phyloP scores from a whole-genome alignment of 2,797 vertebrate genomes.

The Antennarius maculatus region DNA sequence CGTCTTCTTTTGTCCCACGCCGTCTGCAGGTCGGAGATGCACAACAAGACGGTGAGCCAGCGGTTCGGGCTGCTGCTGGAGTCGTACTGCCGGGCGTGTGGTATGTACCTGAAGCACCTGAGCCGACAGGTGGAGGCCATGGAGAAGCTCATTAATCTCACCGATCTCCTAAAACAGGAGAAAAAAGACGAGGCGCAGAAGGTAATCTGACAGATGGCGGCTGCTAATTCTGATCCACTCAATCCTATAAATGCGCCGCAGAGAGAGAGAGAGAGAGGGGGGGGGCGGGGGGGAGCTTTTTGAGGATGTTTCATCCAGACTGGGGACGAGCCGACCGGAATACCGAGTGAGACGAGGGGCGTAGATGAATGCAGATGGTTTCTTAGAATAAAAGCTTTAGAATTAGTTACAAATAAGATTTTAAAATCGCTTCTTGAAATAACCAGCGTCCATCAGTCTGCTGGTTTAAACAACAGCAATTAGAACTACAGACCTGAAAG shows the following conservation, averaged over 20 bases:
- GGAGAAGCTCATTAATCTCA: constrained; percentile 99
- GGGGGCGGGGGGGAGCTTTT: constrained; percentile 1
- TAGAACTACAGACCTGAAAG: too few species aligned
- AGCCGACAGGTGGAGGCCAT: constrained; percentile 98
- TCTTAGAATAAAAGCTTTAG: background rate
- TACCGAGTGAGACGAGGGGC: background rate
- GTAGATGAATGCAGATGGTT: background rate
- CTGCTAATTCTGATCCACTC: constrained; percentile 50
- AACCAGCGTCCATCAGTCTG: too few species aligned
- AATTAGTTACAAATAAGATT: background rate
- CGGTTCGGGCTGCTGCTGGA: constrained; percentile 96
- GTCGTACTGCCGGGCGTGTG: constrained; percentile 96
- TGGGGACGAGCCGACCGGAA: background rate
- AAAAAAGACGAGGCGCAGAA: constrained; percentile 99
- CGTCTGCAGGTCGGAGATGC: constrained; percentile 94
- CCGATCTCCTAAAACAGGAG: constrained; percentile 98
- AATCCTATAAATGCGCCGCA: constrained; percentile 40
- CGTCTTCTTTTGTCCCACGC: background rate
- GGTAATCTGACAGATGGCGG: constrained; percentile 77
- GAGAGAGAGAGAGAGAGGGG: constrained; percentile 12
- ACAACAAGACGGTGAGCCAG: constrained; percentile 98
- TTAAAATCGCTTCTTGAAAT: background rate
- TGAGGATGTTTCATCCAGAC: background rate
- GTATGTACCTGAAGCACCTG: constrained; percentile 98
- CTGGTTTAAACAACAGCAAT: too few species aligned